Evolutionary conservation across 1,140 invertebrate genomes (phyloP).

Genomic region (Zaprionus africanus): DNA sequence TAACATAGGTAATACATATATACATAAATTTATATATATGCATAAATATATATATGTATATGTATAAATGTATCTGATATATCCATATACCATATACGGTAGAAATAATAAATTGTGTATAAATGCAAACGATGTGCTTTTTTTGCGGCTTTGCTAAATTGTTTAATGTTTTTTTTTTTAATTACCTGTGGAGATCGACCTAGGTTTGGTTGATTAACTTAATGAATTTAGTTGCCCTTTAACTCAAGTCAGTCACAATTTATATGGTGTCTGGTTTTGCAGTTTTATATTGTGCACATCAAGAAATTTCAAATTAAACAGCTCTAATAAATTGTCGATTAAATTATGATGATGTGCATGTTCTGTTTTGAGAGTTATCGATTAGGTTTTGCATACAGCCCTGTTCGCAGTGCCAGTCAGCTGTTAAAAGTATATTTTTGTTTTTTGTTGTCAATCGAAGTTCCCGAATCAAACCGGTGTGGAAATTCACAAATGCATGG

Average conservation of each 20-base stretch:
- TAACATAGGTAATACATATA: slow-evolving; percentile 21
- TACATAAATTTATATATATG: not conserved
- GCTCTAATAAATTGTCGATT: not conserved
- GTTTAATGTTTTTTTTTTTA: not conserved
- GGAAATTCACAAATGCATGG: slow-evolving; percentile 42
- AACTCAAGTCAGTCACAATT: too few relatives aligned
- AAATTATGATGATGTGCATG: too few relatives aligned
- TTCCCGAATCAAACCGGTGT: not conserved
- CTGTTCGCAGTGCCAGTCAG: not conserved
- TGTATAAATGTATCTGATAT: not conserved
- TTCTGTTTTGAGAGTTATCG: not conserved
- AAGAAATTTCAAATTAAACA: not conserved
- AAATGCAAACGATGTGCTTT: slow-evolving; percentile 35
- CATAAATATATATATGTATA: slow-evolving; percentile 25
- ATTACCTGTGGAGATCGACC: not conserved
- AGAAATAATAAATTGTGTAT: slow-evolving; percentile 53
- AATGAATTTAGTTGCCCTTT: too few relatives aligned
- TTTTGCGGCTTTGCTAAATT: not conserved
- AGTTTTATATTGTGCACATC: not conserved
- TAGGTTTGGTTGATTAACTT: too few relatives aligned
- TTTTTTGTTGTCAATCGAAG: not conserved
- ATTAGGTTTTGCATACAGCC: not conserved
- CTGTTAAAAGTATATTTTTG: slow-evolving; percentile 14
- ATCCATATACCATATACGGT: slow-evolving; percentile 12
- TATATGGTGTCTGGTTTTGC: too few relatives aligned